Conservation (phyloP, 2,797 vertebrate species). For the Poeciliopsis presidionis region DNA sequence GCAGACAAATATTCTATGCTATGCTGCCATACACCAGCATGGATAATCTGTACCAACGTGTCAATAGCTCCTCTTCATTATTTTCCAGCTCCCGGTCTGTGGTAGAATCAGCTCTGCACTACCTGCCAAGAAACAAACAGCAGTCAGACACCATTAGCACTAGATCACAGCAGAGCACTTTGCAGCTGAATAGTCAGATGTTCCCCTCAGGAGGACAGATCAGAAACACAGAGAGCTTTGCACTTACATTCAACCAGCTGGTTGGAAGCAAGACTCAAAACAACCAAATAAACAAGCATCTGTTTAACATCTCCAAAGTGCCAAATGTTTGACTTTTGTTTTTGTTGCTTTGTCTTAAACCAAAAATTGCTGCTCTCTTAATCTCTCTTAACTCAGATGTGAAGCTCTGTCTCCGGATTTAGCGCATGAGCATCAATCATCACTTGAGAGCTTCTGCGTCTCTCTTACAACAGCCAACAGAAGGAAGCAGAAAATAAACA, state of each 20-base stretch:
- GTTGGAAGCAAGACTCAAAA: not conserved
- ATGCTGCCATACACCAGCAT: not conserved
- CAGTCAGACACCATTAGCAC: constrained; percentile 14
- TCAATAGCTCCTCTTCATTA: constrained; percentile 5
- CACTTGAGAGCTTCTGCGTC: not conserved
- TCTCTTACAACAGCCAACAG: not conserved
- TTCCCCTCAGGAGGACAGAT: constrained; percentile 7
- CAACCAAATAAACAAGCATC: constrained; percentile 8
- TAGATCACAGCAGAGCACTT: constrained; percentile 18
- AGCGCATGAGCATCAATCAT: not conserved
- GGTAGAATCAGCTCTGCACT: constrained; percentile 3
- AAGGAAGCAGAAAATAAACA: not conserved
- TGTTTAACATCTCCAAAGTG: constrained; percentile 6
- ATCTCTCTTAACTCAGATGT: not conserved
- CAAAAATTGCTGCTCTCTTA: not conserved
- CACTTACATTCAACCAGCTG: not conserved
- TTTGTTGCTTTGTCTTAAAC: not conserved
- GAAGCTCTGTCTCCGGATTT: not conserved
- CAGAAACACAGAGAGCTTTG: constrained; percentile 7
- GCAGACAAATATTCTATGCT: not conserved
- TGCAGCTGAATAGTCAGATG: constrained; percentile 17
- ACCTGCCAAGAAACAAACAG: constrained; percentile 7
- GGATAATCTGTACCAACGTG: not conserved
- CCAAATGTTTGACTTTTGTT: not conserved
- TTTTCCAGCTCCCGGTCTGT: constrained; percentile 1